Evolutionary conservation across 2,888 invertebrate species (phyloP), one percentile per base, ranked within the genome.

Genomic region (Leptinotarsa juncta): DNA sequence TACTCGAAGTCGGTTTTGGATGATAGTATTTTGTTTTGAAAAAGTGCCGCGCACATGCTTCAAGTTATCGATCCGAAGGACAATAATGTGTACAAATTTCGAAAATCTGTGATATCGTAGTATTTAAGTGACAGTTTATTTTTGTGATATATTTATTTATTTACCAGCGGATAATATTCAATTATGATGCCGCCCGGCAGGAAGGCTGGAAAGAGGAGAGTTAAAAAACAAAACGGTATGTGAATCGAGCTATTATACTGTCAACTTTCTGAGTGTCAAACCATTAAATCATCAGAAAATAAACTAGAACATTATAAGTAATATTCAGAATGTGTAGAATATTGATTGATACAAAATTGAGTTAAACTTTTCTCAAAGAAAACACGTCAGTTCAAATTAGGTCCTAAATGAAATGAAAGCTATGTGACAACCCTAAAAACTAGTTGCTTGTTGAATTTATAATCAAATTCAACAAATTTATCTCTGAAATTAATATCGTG

Each of bases 191-290:
- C 84, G 68, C 74, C 78, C 51, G 82, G 80, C 71, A 82, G 82
- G 80, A 84, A 81, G 77, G 83, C 82, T 73, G 82, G 84, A 67
- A 83, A 83, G 75, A 85, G 83, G 81, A 78, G 84, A 76, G 82
- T 83, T 77, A 86, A 83, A 81, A 85, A 85, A 77, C 83, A 83
- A 70, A 85, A 85, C 74, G 85, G 85, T 86, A 84, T 72, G 84
- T 76, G 26, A 3, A 50, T 14, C 53, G 1, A 18, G 49, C 4
- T 57, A 15, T 23, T 14, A 23, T 15, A 20, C 23, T 57, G 20
- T 12, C 14, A 23, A 14, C 18, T 57, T 18, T 18, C 4, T 16
- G n/a, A 51, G 16, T 51, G 4, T 16, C 51, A 51, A 15, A n/a
- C 51, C 4, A 16, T 16, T 16, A 16, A 50, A 16, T 50, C 16